Conservation (phyloP, 2,113 vertebrate species). For the Rhea pennata region DNA sequence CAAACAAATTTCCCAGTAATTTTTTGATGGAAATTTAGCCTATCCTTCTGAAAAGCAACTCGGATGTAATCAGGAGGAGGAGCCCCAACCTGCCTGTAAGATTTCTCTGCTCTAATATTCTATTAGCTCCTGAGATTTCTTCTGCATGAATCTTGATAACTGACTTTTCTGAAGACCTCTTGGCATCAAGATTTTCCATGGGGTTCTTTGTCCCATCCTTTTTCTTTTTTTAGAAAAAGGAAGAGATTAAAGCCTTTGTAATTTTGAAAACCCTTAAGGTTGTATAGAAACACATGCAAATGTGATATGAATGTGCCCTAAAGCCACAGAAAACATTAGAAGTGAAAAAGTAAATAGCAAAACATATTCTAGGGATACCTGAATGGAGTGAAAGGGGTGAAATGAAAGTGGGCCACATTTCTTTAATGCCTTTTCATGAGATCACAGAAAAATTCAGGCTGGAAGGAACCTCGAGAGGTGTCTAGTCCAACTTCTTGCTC, state of each 20-base stretch:
- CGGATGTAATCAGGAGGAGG: not conserved
- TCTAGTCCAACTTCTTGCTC: not conserved
- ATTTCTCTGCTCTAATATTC: not conserved
- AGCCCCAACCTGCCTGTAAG: not conserved
- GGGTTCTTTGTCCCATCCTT: not conserved
- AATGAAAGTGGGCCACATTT: not conserved
- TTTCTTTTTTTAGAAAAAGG: not conserved
- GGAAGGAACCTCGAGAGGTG: not conserved
- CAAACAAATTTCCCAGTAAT: slow-evolving; percentile 15
- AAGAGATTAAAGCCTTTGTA: not conserved
- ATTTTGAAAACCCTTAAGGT: not conserved
- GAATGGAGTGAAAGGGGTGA: not conserved
- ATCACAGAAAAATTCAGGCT: not conserved
- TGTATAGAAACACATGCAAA: not conserved
- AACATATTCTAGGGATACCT: not conserved
- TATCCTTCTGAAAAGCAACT: not conserved
- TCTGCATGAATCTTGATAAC: not conserved
- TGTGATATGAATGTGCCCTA: not conserved
- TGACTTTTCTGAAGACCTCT: not conserved
- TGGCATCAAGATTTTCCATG: not conserved
- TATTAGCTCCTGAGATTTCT: not conserved
- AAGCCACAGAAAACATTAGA: not conserved
- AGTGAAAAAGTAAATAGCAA: not conserved
- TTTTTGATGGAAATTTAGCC: not conserved
- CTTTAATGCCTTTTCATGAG: not conserved